Evolutionary conservation across 2,888 invertebrate genomes (phyloP), one percentile per base, ranked within the genome.

Genomic region (Pseudeuparius sepicola): DNA sequence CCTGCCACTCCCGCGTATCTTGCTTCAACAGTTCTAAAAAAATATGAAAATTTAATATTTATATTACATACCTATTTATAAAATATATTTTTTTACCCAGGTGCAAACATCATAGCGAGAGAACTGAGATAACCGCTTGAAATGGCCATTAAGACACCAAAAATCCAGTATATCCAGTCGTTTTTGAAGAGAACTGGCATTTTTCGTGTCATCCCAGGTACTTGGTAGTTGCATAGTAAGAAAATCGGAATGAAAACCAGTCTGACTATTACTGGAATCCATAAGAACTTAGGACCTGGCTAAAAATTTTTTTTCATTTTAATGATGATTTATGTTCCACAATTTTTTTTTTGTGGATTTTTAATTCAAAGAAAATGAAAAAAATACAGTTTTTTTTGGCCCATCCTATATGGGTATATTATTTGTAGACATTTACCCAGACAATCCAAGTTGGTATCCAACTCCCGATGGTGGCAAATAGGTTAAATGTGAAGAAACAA

Each of bases 111-210:
- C 90, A 93, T 90, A 30, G 76, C 80, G 13, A 92, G 63, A 12
- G 90, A 89, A 59, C 89, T 92, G 50, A 81, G 82, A 57, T 98
- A 97, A 1, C 98, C 98, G 24, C 87, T 88, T 33, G 81, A 82
- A 52, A 92, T 70, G 4, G 89, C 90, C 68, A 96, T 71, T 2
- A 84, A 52, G 1, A 79, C 66, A 0, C 78, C 78, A 10, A 78
- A 71, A 4, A 65, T 49, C 75, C 89, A 84, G 62, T 85, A 96
- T 4, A 67, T 65, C 73, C 78, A 87, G 58, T 97, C 94, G 47
- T 73, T 80, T 18, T 65, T 60, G 27, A 96, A 73, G 11, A 75
- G 56, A 10, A 94, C 76, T 0, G 88, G 84, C 40, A 90, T 54
- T 1, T 68, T 63, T 29, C 92, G 69, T 0, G 43, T 45, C 3